Evolutionary conservation across 2,888 invertebrate species (phyloP).

Genomic region (Zhuqinia jingwanae): DNA sequence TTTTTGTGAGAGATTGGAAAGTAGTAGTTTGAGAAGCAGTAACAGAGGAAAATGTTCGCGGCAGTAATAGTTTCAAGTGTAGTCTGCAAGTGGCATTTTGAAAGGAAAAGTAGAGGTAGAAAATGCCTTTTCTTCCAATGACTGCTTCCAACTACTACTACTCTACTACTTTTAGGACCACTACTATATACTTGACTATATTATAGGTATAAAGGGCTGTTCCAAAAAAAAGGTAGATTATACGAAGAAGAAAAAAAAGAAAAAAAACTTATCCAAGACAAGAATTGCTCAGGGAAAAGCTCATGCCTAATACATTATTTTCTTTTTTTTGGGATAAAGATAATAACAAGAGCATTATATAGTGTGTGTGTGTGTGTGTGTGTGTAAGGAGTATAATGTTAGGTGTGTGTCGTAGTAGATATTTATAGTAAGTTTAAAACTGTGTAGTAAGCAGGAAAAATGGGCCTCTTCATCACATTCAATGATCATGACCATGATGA

Average conservation of each 20-base stretch:
- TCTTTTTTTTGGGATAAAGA: constrained; percentile 30
- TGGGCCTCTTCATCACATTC: constrained; percentile 70
- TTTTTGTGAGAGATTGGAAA: constrained; percentile 69
- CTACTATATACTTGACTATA: no score
- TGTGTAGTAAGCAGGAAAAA: constrained; percentile 58
- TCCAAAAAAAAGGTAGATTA: constrained; percentile 67
- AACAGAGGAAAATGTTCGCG: constrained; percentile 66
- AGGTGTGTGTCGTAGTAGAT: constrained; percentile 8
- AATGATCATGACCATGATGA: constrained; percentile 66
- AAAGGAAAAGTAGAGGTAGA: constrained; percentile 56
- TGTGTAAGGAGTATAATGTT: neutral
- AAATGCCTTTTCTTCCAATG: constrained; percentile 52
- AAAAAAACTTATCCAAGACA: constrained; percentile 69
- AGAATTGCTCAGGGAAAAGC: constrained; percentile 64
- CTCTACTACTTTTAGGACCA: constrained; percentile 30
- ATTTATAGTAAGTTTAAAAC: neutral
- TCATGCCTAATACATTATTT: constrained; percentile 65
- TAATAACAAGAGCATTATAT: neutral
- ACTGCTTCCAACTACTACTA: constrained; percentile 6
- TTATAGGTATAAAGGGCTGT: no score
- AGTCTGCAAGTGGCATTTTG: constrained; percentile 71
- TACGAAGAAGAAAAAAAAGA: no score
- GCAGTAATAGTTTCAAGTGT: constrained; percentile 71
- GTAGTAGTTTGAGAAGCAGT: constrained; percentile 56
- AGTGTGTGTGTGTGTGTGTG: constrained; percentile 3